Evolutionary conservation across 1,140 invertebrate species (phyloP).

Genomic region (Leptopilina boulardi): DNA sequence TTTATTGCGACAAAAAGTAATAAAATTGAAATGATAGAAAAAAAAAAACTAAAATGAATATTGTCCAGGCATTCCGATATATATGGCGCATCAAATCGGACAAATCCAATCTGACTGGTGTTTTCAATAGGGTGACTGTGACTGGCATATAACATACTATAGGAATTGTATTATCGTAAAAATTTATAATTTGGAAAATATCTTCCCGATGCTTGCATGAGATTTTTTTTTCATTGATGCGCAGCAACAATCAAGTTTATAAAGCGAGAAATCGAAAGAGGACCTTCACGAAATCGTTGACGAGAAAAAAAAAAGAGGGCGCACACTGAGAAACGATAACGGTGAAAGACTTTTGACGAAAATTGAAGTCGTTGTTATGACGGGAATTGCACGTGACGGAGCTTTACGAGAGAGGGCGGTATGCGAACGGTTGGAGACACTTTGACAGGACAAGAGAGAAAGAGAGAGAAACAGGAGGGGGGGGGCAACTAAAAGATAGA

Average conservation of each 20-base stretch:
- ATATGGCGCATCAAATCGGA: constrained; percentile 67
- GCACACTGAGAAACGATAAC: constrained; percentile 59
- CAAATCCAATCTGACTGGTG: constrained; percentile 70
- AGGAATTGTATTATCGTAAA: constrained; percentile 67
- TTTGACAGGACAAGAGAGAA: constrained; percentile 38
- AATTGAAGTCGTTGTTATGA: constrained; percentile 76
- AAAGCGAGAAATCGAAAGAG: constrained; percentile 75
- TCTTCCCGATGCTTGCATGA: constrained; percentile 52
- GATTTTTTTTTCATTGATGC: constrained; percentile 54
- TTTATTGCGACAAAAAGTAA: constrained; percentile 35
- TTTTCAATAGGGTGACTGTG: constrained; percentile 53
- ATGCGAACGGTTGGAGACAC: constrained; percentile 42
- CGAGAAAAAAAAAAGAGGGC: constrained; percentile 36
- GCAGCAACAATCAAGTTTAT: constrained; percentile 73
- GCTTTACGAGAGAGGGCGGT: constrained; percentile 63
- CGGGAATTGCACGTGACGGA: constrained; percentile 71
- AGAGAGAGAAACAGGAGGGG: too few species aligned
- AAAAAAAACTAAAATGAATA: constrained; percentile 40
- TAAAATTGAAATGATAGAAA: constrained; percentile 50
- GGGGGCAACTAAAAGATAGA: constrained; percentile 15
- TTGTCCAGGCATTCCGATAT: constrained; percentile 54
- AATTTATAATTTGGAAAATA: constrained; percentile 78
- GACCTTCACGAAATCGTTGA: constrained; percentile 39
- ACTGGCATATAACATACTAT: constrained; percentile 45
- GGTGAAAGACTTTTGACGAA: constrained; percentile 73